Conservation (phyloP, 2,797 vertebrate species). For the Paguma larvata region DNA sequence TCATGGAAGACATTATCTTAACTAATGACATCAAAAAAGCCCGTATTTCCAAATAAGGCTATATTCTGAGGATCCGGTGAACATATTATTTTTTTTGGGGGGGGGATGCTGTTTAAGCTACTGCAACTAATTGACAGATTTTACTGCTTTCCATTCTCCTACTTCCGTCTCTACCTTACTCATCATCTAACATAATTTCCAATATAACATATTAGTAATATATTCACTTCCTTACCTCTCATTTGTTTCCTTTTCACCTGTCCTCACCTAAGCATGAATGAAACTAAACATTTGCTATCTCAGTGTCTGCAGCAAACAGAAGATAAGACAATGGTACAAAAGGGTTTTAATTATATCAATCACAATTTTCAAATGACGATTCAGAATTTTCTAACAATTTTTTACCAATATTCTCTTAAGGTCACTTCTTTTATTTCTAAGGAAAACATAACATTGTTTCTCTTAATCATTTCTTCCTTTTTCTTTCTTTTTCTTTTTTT, state of each 20-base stretch:
- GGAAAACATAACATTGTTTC: not conserved
- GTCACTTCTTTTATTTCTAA: not conserved
- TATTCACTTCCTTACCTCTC: not conserved
- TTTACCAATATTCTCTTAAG: not conserved
- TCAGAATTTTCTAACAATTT: not conserved
- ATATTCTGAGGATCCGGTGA: not conserved
- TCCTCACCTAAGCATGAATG: not conserved
- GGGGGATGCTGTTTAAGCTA: not conserved
- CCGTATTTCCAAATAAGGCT: not conserved
- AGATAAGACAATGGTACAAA: not conserved
- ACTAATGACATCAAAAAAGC: not conserved
- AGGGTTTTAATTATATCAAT: not conserved
- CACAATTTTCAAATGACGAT: not conserved
- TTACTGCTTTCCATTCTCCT: not conserved
- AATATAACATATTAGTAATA: no score
- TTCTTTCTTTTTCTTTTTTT: no score
- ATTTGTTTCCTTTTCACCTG: not conserved
- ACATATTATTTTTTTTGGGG: no score
- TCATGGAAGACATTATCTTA: not conserved
- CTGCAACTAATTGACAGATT: not conserved
- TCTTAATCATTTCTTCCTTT: not conserved
- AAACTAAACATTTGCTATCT: not conserved
- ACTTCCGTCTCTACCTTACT: not conserved
- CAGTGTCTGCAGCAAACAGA: not conserved
- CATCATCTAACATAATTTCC: not conserved